These are phyloP conservation scores for Porites lutea DNA, from an alignment of 64 coral and sea anemone genomes.

Conservation along the genomic window DNA sequence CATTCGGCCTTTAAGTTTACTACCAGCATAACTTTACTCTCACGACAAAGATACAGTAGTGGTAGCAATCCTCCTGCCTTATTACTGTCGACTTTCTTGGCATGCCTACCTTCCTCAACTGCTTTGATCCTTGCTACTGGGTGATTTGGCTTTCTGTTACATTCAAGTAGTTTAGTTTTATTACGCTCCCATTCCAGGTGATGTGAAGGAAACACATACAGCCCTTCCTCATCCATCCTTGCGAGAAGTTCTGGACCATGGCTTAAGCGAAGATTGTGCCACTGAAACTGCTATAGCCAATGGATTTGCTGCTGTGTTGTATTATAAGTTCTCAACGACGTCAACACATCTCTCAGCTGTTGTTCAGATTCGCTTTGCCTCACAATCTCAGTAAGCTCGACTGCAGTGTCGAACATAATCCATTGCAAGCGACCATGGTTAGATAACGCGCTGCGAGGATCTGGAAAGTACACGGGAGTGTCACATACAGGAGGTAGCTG, in stretches of 20 bases:
- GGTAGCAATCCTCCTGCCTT: conserved; percentile 15
- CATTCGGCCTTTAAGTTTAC: conserved; percentile 41
- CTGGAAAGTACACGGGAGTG: conserved; percentile 7
- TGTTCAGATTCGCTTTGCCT: conserved; percentile 39
- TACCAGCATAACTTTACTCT: conserved; percentile 51
- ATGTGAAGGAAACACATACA: conserved; percentile 15
- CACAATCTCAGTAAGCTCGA: conserved; percentile 28
- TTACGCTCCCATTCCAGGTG: conserved; percentile 36
- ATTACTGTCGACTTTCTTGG: conserved; percentile 25
- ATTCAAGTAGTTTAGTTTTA: conserved; percentile 44
- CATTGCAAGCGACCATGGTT: conserved; percentile 46
- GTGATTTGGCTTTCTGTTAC: conserved; percentile 23
- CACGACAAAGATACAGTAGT: conserved; percentile 9
- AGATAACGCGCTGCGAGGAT: conserved; percentile 36
- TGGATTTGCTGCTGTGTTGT: conserved; percentile 32
- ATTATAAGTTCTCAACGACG: conserved; percentile 30
- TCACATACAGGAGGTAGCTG: conserved; percentile 43
- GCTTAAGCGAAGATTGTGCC: conserved; percentile 28
- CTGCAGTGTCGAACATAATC: conserved; percentile 30
- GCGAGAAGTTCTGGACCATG: conserved; percentile 20
- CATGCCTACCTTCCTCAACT: background rate
- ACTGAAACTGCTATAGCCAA: conserved; percentile 61
- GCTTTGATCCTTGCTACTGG: conserved; percentile 48
- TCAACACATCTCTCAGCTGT: conserved; percentile 30
- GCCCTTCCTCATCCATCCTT: conserved; percentile 59